phyloP scores from a whole-genome alignment of 92 coral and sea anemone genomes.

The Bergia puertoricense region DNA sequence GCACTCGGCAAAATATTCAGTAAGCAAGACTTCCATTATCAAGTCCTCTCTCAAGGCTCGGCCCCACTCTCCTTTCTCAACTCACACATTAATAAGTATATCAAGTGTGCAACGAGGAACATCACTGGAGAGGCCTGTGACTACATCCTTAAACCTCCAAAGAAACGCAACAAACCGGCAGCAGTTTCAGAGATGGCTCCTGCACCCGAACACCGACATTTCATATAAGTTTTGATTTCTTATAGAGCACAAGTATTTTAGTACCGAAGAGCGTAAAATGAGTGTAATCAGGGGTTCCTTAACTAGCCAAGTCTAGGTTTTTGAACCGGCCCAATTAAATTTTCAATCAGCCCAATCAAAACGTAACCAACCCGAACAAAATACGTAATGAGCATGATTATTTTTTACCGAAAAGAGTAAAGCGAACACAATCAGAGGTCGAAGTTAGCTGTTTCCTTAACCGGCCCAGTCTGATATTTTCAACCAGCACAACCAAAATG shows the following conservation, averaged over 20 bases:
- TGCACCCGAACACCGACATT: constrained; percentile 16
- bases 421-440: too few species aligned
- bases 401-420: too few species aligned
- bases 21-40: constrained; percentile 90
- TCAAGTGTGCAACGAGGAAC: constrained; percentile 54
- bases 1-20: constrained; percentile 71
- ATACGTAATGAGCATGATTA: too few species aligned
- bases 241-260: background rate
- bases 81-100: constrained; percentile 81
- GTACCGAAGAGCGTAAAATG: background rate
- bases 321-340: too few species aligned
- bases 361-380: too few species aligned
- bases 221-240: background rate
- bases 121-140: constrained; percentile 36
- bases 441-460: too few species aligned
- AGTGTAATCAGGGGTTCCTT: too few species aligned
- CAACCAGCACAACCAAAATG: too few species aligned
- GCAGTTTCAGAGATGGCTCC: constrained; percentile 19
- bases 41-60: constrained; percentile 91
- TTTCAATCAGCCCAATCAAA: too few species aligned
- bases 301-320: too few species aligned
- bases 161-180: constrained; percentile 9
- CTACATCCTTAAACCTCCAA: constrained; percentile 14
- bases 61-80: constrained; percentile 83
- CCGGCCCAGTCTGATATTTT: too few species aligned